Evolutionary conservation across 2,797 vertebrate genomes (phyloP), one percentile per base, ranked within the genome.

Genomic region (Nasua narica): DNA sequence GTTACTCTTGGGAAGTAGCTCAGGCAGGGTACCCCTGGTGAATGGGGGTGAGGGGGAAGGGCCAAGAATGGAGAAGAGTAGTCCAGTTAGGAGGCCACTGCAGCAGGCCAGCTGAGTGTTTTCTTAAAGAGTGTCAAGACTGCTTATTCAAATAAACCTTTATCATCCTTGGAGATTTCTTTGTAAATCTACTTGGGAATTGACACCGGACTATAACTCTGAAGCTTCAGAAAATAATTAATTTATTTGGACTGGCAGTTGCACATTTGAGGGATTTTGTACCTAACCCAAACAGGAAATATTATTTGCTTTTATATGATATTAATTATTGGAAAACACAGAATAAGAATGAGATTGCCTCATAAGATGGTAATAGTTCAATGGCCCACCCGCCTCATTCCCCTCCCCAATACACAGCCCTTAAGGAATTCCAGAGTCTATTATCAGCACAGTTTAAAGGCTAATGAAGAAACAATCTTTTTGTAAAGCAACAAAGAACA

Each of bases 391-490:
- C 1, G 10, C 69, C 35, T 84, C 89, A 65, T 27, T 86, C 56
- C 46, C 25, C 48, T 52, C 58, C 60, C 78, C 43, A 29, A 52
- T 15, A 19, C 62, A 16, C 1, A 90, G 91, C 37, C 60, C 69
- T 96, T 79, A 62, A 96, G 84, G 62, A 94, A 95, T 97, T 97
- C 76, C 95, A 90, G 43, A 90, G 94, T 94, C 96, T 95, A 96
- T 97, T 97, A 98, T 94, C 91, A 93, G 76, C 46, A 78, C 0
- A 5, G 50, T 97, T 95, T 93, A 94, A 95, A 96, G 96, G 79
- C 95, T 94, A 97, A 97, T 96, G 91, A 97, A 98, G 87, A 98
- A 97, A 95, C 96, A 94, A 96, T 94, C 95, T 98, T 97, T 93
- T 97, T 96, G 96, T 95, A 78, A 97, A 95, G 91, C 19, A 74